These are phyloP conservation scores for Papilio machaon DNA, from an alignment of 1,140 invertebrate genomes.

Conservation along the genomic window DNA sequence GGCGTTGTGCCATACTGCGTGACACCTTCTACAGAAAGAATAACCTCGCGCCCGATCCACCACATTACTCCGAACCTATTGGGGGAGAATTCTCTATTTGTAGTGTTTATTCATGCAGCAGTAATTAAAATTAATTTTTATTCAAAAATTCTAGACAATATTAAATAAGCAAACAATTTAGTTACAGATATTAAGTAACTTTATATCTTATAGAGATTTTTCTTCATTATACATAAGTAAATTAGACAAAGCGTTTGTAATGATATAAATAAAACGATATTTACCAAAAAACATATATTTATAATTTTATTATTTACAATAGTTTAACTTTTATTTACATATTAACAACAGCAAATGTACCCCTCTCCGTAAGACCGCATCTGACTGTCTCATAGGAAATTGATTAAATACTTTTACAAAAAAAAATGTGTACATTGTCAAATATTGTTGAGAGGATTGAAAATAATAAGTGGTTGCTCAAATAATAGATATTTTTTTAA, in stretches of 20 bases:
- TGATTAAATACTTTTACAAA: conserved; percentile 55
- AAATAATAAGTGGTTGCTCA: not conserved
- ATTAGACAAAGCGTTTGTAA: not conserved
- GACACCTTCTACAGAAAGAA: conserved; percentile 75
- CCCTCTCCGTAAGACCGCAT: conserved; percentile 71
- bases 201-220: not conserved
- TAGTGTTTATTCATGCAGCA: conserved; percentile 69
- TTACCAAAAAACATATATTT: conserved; percentile 81
- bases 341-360: conserved; percentile 80
- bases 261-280: conserved; percentile 49
- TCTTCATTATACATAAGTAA: not conserved
- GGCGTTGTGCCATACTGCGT: conserved; percentile 66
- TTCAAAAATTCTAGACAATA: not conserved
- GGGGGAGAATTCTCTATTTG: conserved; percentile 66
- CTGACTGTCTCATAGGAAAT: conserved; percentile 70
- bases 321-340: conserved; percentile 82
- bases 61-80: conserved; percentile 64
- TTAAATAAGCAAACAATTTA: not conserved
- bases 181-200: not conserved
- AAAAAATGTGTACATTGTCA: conserved; percentile 60
- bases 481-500: not conserved
- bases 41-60: conserved; percentile 69
- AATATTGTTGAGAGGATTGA: not conserved
- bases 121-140: conserved; percentile 42
- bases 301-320: conserved; percentile 81